Percentiles rank a stretch among this genome's conserved stretches.
These are phyloP conservation scores for Tragelaphus strepsiceros DNA, from an alignment of 2,113 vertebrate species.

Conservation along the genomic window DNA sequence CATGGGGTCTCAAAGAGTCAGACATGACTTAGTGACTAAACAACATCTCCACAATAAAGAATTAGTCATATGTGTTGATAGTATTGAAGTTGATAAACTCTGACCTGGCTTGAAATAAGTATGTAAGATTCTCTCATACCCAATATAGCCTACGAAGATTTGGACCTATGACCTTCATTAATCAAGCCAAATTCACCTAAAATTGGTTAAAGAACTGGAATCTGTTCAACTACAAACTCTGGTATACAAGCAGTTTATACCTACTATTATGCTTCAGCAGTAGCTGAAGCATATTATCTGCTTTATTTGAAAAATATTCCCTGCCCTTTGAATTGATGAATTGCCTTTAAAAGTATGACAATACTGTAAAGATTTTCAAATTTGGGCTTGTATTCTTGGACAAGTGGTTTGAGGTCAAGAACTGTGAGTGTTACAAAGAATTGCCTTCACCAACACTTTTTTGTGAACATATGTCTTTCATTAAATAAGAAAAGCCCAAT, in stretches of 20 bases:
- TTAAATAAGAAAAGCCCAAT: slow-evolving; percentile 38
- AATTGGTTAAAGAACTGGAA: not conserved
- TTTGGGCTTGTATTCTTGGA: not conserved
- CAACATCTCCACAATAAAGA: not conserved
- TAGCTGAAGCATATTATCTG: not conserved
- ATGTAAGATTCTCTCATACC: not conserved
- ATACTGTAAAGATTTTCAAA: not conserved
- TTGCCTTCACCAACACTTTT: slow-evolving; percentile 28
- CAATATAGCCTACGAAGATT: not conserved
- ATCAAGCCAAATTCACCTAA: not conserved
- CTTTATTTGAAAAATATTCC: not conserved
- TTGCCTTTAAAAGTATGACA: not conserved
- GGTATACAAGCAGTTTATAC: not conserved
- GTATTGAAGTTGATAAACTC: not conserved
- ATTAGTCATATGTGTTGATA: not conserved
- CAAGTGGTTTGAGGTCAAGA: not conserved
- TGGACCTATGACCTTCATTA: not conserved
- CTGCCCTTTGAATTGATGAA: not conserved
- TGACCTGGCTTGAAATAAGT: not conserved
- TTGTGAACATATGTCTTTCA: slow-evolving; percentile 45
- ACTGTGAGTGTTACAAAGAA: not conserved
- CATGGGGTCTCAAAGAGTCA: not conserved
- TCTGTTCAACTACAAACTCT: not conserved
- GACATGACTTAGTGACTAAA: not conserved
- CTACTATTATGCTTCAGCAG: not conserved